phyloP scores from a whole-genome alignment of 2,797 vertebrate species.

The Aplochiton taeniatus region DNA sequence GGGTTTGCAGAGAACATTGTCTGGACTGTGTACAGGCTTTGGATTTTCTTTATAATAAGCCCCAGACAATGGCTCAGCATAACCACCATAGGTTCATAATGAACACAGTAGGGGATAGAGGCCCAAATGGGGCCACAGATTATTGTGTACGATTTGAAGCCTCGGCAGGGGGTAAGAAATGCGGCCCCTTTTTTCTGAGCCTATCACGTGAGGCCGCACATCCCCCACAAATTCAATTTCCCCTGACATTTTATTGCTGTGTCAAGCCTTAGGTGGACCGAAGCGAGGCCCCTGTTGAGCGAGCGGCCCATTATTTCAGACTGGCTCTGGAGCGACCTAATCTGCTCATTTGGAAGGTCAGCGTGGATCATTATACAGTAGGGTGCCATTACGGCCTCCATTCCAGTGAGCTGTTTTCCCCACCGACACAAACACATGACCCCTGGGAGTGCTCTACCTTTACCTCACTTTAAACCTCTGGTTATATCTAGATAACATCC shows the following conservation, averaged over 20 bases:
- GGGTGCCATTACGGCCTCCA: constrained; percentile 70
- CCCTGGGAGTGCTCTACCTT: constrained; percentile 53
- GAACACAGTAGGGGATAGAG: constrained; percentile 38
- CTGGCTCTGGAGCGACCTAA: constrained; percentile 72
- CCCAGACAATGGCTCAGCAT: not conserved
- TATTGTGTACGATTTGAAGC: no score
- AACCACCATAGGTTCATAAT: constrained; percentile 46
- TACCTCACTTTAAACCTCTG: no score
- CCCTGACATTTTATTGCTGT: constrained; percentile 9
- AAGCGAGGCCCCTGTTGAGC: constrained; percentile 46
- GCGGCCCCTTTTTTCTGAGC: no score
- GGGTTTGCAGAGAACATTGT: no score
- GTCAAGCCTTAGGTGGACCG: constrained; percentile 34
- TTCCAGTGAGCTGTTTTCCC: constrained; percentile 69
- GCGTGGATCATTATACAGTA: constrained; percentile 77
- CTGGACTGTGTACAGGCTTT: no score
- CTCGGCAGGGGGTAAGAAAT: no score
- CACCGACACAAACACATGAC: constrained; percentile 75
- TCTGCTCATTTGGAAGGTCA: constrained; percentile 80
- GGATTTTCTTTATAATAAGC: not conserved
- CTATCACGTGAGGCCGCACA: no score
- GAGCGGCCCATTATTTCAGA: constrained; percentile 70
- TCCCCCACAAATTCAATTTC: no score
- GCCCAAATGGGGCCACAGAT: constrained; percentile 9
- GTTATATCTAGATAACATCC: no score